Evolutionary conservation across 2,797 vertebrate species (phyloP), one percentile per base, ranked within the genome.

Genomic region (Pseudochirops corinnae): DNA sequence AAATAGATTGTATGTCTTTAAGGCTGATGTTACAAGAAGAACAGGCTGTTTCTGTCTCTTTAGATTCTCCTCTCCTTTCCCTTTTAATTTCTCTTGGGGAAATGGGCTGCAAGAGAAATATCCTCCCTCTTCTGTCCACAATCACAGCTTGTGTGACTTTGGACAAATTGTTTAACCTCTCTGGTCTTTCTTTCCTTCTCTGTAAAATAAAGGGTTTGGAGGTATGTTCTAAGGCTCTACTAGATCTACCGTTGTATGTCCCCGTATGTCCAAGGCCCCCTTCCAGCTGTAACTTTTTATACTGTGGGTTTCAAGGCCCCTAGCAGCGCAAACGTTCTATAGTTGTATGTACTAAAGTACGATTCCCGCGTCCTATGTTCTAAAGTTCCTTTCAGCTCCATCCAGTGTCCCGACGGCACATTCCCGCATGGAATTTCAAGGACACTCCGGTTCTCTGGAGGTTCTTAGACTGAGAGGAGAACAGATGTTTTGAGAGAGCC

Each of bases 1-100:
- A 98, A 98, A 98, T 97, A 98, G 98, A 96, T 97, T 97, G 96
- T 95, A 96, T 97, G 92, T 97, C 98, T 98, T 96, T 97, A 94
- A 96, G 93, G 60, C 90, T 91, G 74, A 87, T 87, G 92, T 90
- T 93, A 93, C n/a, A 94, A 95, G 94, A 21, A 95, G 90, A 58
- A 67, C 39, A 91, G 28, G 56, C 33, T 55, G 31, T 16, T 13
- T 28, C 62, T 11, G 0, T n/a, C 29, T 10, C 1, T 4, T 7
- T 87, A 46, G 74, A 50, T 87, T 87, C 39, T 87, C 39, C 24
- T 87, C 74, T 87, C 39, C 39, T 55, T 57, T 26, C 28, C 7
- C 50, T 60, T 90, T 26, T 31, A 46, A 57, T 56, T 90, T 96
- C 96, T 95, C 95, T 92, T 95, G 93, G 93, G 57, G n/a, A 57